Evolutionary conservation across 2,797 vertebrate species (phyloP).

Genomic region (Ceyx erithaca): DNA sequence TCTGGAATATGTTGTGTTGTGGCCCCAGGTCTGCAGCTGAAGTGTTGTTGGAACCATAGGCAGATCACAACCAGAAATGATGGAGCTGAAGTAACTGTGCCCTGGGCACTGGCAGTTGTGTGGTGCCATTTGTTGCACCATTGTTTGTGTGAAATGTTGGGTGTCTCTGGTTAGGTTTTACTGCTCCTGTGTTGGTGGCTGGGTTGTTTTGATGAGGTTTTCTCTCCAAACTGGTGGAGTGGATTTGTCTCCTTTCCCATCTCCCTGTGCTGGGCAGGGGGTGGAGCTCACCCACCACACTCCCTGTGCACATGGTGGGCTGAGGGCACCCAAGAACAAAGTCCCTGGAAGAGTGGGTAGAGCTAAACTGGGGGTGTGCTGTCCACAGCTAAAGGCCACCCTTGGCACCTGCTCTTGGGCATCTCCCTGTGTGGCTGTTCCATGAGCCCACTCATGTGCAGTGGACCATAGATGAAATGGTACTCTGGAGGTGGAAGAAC

Average conservation of each 20-base stretch:
- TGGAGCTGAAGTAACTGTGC: not conserved
- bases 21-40: not conserved
- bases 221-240: not conserved
- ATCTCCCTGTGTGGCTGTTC: not conserved
- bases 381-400: not conserved
- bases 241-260: not conserved
- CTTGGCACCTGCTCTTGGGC: too few relatives aligned
- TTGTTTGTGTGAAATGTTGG: not conserved
- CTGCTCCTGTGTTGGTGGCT: not conserved
- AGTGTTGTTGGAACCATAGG: not conserved
- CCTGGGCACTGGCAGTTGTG: accelerated
- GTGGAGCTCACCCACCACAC: accelerated
- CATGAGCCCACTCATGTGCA: accelerated
- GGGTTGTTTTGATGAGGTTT: not conserved
- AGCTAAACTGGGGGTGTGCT: not conserved
- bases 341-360: not conserved
- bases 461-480: accelerated
- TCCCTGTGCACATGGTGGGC: accelerated
- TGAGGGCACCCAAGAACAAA: not conserved
- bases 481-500: not conserved
- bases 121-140: not conserved
- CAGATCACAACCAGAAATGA: not conserved
- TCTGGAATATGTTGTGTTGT: not conserved
- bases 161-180: not conserved
- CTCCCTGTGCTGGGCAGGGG: accelerated